Percentiles rank a stretch among this genome's conserved stretches.
Conservation (phyloP, 2,888 invertebrate genomes). For the Acanthosoma haemorrhoidale region DNA sequence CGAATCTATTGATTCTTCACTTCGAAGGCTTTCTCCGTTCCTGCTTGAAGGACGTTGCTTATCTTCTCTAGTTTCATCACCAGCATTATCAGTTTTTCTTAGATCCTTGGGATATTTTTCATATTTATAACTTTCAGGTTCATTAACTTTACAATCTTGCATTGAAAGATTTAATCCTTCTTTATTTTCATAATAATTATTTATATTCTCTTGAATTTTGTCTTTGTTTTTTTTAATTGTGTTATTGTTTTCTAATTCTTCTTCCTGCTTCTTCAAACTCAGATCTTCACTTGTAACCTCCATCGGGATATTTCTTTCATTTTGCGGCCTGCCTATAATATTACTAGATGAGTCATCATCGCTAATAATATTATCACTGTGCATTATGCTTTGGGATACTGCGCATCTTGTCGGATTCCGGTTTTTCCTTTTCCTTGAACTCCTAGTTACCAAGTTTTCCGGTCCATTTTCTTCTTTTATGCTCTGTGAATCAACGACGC, state of each 20-base stretch:
- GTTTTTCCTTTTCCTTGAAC: conserved; percentile 79
- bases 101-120: conserved; percentile 25
- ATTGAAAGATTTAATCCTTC: conserved; percentile 42
- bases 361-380: conserved; percentile 53
- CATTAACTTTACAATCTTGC: conserved; percentile 34
- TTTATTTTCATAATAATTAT: conserved; percentile 47
- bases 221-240: conserved; percentile 38
- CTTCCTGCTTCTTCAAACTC: conserved; percentile 34
- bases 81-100: conserved; percentile 3
- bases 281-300: conserved; percentile 39
- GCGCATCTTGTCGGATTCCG: conserved; percentile 80
- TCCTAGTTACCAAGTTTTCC: conserved; percentile 54
- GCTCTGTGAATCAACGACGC: conserved; percentile 53
- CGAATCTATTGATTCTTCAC: conserved; percentile 48
- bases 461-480: conserved; percentile 51
- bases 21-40: conserved; percentile 43
- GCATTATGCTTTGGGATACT: conserved; percentile 50
- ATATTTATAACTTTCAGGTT: conserved; percentile 16
- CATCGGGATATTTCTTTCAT: conserved; percentile 32
- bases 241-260: conserved; percentile 36
- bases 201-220: conserved; percentile 41
- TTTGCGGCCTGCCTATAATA: conserved; percentile 42
- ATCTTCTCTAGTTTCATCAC: conserved; percentile 17
- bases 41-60: conserved; percentile 28
- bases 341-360: conserved; percentile 60